These are phyloP conservation scores for Mus minutoides DNA, from an alignment of 2,797 vertebrate genomes.

Conservation along the genomic window DNA sequence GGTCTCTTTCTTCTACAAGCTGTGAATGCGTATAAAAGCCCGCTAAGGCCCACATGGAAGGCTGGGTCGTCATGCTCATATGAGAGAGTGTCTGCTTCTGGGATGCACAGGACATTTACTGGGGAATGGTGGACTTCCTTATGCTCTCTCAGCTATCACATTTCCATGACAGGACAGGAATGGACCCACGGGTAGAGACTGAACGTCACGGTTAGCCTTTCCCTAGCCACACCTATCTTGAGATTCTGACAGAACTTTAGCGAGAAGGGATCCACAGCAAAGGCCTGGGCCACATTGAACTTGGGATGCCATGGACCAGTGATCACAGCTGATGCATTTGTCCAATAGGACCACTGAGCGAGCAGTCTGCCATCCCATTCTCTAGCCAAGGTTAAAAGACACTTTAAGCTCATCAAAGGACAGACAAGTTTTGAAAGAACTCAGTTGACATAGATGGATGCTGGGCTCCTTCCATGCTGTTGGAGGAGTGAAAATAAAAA, in stretches of 20 bases:
- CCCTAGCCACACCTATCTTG: not conserved
- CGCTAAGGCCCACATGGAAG: not conserved
- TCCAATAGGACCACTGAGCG: not conserved
- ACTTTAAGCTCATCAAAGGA: constrained; percentile 1
- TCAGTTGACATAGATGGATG: not conserved
- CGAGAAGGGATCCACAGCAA: not conserved
- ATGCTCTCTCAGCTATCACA: not conserved
- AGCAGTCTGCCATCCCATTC: not conserved
- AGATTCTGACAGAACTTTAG: not conserved
- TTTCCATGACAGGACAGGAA: not conserved
- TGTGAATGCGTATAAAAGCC: constrained; percentile 5
- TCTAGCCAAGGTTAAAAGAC: not conserved
- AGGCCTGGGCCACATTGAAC: too few species aligned
- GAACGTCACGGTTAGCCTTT: not conserved
- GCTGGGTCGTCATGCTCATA: not conserved
- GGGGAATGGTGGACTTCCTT: constrained; percentile 23
- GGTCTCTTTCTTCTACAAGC: constrained; percentile 6
- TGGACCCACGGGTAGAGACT: not conserved
- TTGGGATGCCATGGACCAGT: not conserved
- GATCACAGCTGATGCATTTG: not conserved
- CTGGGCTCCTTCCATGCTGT: not conserved
- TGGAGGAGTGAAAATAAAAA: not conserved
- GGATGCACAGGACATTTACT: not conserved
- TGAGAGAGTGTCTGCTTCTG: not conserved
- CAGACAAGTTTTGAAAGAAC: not conserved